Evolutionary conservation across 1,140 invertebrate species (phyloP), one percentile per base, ranked within the genome.

Genomic region (Apis dorsata): DNA sequence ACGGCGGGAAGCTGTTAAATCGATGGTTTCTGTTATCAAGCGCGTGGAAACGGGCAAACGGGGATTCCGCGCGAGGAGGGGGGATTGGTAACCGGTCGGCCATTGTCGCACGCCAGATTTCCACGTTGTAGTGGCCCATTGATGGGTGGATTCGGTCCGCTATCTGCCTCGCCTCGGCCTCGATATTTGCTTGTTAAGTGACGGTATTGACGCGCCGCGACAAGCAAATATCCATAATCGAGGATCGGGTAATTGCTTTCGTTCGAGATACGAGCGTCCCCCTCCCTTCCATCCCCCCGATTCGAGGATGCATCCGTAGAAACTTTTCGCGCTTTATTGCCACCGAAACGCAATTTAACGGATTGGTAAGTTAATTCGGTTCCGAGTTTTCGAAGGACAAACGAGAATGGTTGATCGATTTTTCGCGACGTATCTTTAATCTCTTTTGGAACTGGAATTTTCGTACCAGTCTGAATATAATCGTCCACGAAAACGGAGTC

Each of bases 161-260:
- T 85, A 86, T 89, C 88, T 84, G 79, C 44, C 74, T 90, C 83
- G 82, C 83, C 82, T 85, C 83, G 75, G 82, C 62, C 74, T 85
- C 85, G 84, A 85, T 90, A 90, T 90, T 90, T 89, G 89, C 89
- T 83, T 85, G 89, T 86, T 87, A 90, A 87, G 84, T 86, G 86
- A 88, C 86, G 77, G 85, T 89, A 90, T 89, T 86, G 90, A 88
- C 88, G 86, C 79, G 77, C 77, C 80, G 78, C 76, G 82, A 88
- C 86, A 84, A 85, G 88, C 86, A 90, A 91, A 91, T 87, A 90
- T 85, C 88, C 85, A 90, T 90, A 85, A 87, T 86, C 79, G 74
- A 68, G 62, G 62, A 75, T 81, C 82, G 79, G 65, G 79, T 83
- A 88, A 87, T 88, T 88, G 84, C 85, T 85, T 72, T 87, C 70